Evolutionary conservation across 1,140 invertebrate species (phyloP).

Genomic region (Drosophila lowei): DNA sequence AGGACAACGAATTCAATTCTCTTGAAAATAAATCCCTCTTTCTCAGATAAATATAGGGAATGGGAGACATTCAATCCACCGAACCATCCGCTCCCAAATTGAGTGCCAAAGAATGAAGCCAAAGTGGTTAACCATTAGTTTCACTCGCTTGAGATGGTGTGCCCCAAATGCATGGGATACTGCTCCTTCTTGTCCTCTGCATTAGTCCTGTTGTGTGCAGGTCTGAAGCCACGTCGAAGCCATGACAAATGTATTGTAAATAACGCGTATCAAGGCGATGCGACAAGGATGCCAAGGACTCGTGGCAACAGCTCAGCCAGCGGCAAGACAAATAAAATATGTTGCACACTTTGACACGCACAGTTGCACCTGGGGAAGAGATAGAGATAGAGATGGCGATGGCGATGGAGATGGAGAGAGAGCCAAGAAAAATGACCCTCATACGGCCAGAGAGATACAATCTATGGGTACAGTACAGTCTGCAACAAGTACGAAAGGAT

Average conservation of each 20-base stretch:
- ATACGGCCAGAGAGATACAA: no score
- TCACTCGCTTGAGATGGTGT: background rate
- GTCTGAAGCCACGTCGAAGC: constrained; percentile 50
- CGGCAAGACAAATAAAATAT: constrained; percentile 66
- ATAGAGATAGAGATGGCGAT: background rate
- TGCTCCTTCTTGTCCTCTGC: constrained; percentile 3
- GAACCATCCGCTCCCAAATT: constrained; percentile 12
- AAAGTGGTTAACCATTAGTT: constrained; percentile 33
- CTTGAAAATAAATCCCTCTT: no score
- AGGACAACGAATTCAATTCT: no score
- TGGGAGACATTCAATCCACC: background rate
- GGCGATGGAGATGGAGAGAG: background rate
- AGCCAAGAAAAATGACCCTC: background rate
- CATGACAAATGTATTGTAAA: constrained; percentile 75
- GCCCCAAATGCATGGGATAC: background rate
- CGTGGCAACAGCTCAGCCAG: constrained; percentile 19
- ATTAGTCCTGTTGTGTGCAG: background rate
- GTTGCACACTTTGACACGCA: constrained; percentile 52
- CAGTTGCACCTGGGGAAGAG: constrained; percentile 41
- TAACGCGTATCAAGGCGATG: constrained; percentile 62
- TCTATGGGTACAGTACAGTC: no score
- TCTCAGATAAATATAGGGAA: no score
- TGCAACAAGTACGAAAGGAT: no score
- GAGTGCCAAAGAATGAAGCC: constrained; percentile 21
- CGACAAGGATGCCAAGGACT: constrained; percentile 31